phyloP scores from a whole-genome alignment of 2,888 invertebrate genomes.

The Baccha elongata region DNA sequence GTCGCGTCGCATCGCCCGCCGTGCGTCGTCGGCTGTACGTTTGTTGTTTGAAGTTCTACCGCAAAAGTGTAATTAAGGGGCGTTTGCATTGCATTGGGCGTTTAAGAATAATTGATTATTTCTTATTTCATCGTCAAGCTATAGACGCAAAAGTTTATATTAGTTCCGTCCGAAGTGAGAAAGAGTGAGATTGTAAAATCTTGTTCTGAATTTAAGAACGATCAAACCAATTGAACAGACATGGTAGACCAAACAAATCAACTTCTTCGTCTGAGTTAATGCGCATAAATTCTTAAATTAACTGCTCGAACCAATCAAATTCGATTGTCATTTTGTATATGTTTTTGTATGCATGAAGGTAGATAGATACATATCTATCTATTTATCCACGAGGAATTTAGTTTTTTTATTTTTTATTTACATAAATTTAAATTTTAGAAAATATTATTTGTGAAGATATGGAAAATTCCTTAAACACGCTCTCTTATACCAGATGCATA shows the following conservation, averaged over 20 bases:
- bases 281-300: constrained; percentile 70
- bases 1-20: constrained; percentile 18
- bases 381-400: no score
- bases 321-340: constrained; percentile 61
- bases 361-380: not conserved
- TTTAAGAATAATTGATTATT: constrained; percentile 32
- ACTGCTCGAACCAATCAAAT: constrained; percentile 70
- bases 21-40: constrained; percentile 8
- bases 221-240: constrained; percentile 61
- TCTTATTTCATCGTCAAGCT: constrained; percentile 19
- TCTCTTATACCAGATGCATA: no score
- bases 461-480: constrained; percentile 39
- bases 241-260: constrained; percentile 67
- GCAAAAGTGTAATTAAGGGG: constrained; percentile 60
- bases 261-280: constrained; percentile 62
- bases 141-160: constrained; percentile 16
- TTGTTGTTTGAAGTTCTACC: constrained; percentile 60
- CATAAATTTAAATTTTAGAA: constrained; percentile 15
- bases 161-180: not conserved
- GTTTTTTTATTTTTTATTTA: constrained; percentile 24
- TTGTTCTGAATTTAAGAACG: constrained; percentile 10
- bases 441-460: constrained; percentile 9
- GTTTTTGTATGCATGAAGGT: not conserved
- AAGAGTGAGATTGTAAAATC: constrained; percentile 11
- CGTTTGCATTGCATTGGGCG: constrained; percentile 70